Percentiles rank a stretch among this genome's conserved stretches.
Evolutionary conservation across 1,140 invertebrate species (phyloP).

Genomic region (Cydia strobilella): DNA sequence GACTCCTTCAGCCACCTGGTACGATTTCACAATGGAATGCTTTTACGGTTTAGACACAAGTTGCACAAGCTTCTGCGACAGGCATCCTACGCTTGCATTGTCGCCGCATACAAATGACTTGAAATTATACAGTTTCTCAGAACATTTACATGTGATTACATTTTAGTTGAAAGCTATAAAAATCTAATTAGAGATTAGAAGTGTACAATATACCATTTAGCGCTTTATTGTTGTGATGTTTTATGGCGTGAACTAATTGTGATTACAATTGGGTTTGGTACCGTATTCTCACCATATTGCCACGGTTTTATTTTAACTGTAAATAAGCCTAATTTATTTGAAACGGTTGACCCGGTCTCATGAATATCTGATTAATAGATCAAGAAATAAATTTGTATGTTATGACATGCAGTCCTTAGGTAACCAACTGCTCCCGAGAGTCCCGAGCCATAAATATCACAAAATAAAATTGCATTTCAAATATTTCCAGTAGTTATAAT

Average conservation of each 20-base stretch:
- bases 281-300: not conserved
- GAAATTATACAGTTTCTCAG: not conserved
- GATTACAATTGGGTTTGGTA: not conserved
- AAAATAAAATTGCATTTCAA: too few species aligned
- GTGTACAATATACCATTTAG: not conserved
- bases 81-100: slow-evolving; percentile 44
- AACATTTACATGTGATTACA: not conserved
- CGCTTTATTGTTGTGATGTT: not conserved
- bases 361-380: too few species aligned
- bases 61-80: slow-evolving; percentile 44
- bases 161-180: not conserved
- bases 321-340: too few species aligned
- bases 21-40: slow-evolving; percentile 14
- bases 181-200: not conserved
- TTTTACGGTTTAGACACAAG: slow-evolving; percentile 33
- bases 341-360: too few species aligned
- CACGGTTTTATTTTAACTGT: not conserved
- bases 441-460: too few species aligned
- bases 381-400: too few species aligned
- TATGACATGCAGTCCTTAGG: too few species aligned
- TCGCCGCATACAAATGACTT: not conserved
- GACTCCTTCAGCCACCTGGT: not conserved
- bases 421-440: too few species aligned
- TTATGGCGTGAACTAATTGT: not conserved
- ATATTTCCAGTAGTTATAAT: too few species aligned